Evolutionary conservation across 1,140 invertebrate genomes (phyloP).

Genomic region (Saccostrea cuccullata): DNA sequence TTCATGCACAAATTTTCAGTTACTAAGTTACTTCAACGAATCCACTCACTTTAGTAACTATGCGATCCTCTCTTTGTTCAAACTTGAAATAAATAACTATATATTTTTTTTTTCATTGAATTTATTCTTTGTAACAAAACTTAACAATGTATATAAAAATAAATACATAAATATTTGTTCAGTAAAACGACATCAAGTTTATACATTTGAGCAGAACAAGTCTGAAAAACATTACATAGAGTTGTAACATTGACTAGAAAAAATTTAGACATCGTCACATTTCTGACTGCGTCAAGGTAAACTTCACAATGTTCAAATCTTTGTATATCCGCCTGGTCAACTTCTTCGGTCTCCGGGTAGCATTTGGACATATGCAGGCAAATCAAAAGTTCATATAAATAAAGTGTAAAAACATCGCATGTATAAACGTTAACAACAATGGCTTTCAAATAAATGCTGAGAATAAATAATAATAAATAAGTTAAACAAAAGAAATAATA

Average conservation of each 20-base stretch:
- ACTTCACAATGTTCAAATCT: background rate
- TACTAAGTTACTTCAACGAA: too few relatives aligned
- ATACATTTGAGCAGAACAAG: background rate
- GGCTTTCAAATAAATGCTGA: slow-evolving; percentile 7
- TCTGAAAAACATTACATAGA: background rate
- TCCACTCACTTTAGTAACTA: background rate
- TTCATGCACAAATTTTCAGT: too few relatives aligned
- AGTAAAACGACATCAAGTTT: slow-evolving; percentile 7
- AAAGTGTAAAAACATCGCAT: slow-evolving; percentile 15
- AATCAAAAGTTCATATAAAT: background rate
- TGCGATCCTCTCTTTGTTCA: background rate
- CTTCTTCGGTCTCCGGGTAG: background rate
- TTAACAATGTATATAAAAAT: slow-evolving; percentile 37
- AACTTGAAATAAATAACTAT: background rate
- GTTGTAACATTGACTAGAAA: slow-evolving; percentile 1
- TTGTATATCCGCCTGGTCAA: background rate
- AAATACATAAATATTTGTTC: slow-evolving; percentile 23
- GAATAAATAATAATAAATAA: slow-evolving; percentile 28
- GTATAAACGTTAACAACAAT: slow-evolving; percentile 11
- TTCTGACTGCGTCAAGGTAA: background rate
- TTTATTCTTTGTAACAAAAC: slow-evolving; percentile 17
- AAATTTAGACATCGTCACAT: background rate
- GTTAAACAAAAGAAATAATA: background rate
- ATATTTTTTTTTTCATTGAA: slow-evolving; percentile 8
- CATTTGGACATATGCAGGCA: background rate